phyloP scores from a whole-genome alignment of 2,888 invertebrate species.

The Sesamia inferens region DNA sequence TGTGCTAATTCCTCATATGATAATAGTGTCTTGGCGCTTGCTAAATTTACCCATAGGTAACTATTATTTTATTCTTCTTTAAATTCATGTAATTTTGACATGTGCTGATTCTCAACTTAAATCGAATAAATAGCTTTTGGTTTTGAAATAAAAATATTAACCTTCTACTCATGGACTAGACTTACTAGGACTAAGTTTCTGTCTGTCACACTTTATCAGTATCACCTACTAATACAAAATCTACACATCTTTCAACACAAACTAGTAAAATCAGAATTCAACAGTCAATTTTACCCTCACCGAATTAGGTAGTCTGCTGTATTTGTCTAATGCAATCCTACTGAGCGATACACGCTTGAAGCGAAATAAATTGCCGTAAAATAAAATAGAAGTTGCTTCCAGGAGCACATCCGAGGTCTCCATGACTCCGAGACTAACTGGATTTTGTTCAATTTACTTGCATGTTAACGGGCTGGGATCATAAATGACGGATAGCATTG shows the following conservation, averaged over 20 bases:
- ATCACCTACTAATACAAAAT: background rate
- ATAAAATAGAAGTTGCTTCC: slow-evolving; percentile 69
- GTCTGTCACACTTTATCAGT: background rate
- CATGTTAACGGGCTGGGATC: slow-evolving; percentile 44
- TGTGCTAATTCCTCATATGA: background rate
- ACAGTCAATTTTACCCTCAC: slow-evolving; percentile 38
- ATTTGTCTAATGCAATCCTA: slow-evolving; percentile 78
- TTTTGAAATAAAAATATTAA: background rate
- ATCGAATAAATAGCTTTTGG: too few species aligned
- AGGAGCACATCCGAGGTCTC: slow-evolving; percentile 30
- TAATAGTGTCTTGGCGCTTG: background rate
- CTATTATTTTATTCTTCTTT: background rate
- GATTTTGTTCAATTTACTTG: slow-evolving; percentile 57
- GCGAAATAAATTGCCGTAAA: slow-evolving; percentile 80
- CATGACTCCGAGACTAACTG: slow-evolving; percentile 47
- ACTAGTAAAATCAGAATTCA: slow-evolving; percentile 24
- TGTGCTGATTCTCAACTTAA: too few species aligned
- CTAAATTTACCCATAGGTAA: background rate
- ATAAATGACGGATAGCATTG: slow-evolving; percentile 40
- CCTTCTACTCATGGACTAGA: background rate
- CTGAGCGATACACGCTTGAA: slow-evolving; percentile 68
- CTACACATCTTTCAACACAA: background rate
- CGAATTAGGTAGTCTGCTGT: slow-evolving; percentile 67
- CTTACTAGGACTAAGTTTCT: too few species aligned
- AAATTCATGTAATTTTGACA: background rate